Evolutionary conservation across 2,888 invertebrate genomes (phyloP), one percentile per base, ranked within the genome.

Genomic region (Oscheius onirici): DNA sequence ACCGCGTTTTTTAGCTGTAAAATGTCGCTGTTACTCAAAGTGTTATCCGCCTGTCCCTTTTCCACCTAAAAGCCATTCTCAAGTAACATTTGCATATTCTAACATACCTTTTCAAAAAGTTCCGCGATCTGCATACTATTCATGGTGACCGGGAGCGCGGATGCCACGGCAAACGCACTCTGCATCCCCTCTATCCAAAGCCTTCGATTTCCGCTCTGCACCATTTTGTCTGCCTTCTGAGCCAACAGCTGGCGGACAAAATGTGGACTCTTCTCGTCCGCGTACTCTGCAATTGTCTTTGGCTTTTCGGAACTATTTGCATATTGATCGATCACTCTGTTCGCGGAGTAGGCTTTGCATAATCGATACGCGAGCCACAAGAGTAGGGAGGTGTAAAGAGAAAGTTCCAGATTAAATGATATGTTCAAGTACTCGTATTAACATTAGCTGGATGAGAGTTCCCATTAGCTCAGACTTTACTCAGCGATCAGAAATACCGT

Each of bases 101-200:
- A 44, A 43, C 41, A 43, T 20, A 79, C 79, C 76, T 80, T 74
- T 22, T 80, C 79, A 51, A 79, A 79, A 15, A 80, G 66, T 26
- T 80, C 77, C 41, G 76, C 77, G 58, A 80, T 75, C 54, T 77
- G 77, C 52, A 43, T 49, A 54, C 75, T 75, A 60, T 75, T 75
- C 77, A 80, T 75, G 57, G 77, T 74, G 63, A 72, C 70, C 43
- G 79, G 79, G 49, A 80, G 69, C 40, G 76, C 79, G 57, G 76
- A 73, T 69, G 79, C 79, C 52, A 80, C 75, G 51, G 77, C 76
- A 57, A 80, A 80, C 57, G 77, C 77, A 67, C 77, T 78, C 51
- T 67, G 57, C 49, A 75, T 76, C 58, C 77, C 79, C 70, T 80
- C 77, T 24, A 70, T 72, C 79, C 79, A 80, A 40, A 63, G 63